Evolutionary conservation across 1,140 invertebrate species (phyloP).

Genomic region (Belonocnema kinseyi): DNA sequence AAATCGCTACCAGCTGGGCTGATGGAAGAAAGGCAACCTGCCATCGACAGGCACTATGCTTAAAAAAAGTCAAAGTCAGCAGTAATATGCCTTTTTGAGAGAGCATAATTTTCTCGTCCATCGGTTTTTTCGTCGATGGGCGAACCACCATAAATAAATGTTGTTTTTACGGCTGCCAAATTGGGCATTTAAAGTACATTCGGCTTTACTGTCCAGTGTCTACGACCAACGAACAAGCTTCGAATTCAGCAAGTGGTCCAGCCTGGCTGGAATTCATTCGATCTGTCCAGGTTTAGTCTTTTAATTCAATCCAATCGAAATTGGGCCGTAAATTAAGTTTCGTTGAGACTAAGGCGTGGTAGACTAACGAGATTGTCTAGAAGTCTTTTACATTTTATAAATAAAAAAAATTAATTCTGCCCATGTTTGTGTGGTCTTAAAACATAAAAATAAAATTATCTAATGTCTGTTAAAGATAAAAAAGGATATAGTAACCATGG

Average conservation of each 20-base stretch:
- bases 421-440: too few species aligned
- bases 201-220: constrained; percentile 55
- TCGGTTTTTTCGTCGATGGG: constrained; percentile 68
- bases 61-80: constrained; percentile 39
- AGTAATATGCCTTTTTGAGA: constrained; percentile 60
- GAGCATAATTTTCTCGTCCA: constrained; percentile 66
- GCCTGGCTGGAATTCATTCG: background rate
- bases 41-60: background rate
- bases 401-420: background rate
- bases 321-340: background rate
- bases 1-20: constrained; percentile 30
- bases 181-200: constrained; percentile 74
- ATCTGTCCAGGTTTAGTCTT: too few species aligned
- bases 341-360: background rate
- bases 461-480: too few species aligned
- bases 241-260: background rate
- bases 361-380: constrained; percentile 14
- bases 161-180: constrained; percentile 75
- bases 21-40: constrained; percentile 10
- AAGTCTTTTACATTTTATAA: constrained; percentile 3
- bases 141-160: constrained; percentile 74
- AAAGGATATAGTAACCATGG: constrained; percentile 20
- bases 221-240: constrained; percentile 41
- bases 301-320: constrained; percentile 3
- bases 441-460: too few species aligned